A percentile compares a stretch with the other conserved stretches of the same genome.
Conservation (phyloP, 1,140 invertebrate species). For the Cyrtorhinus lividipennis region DNA sequence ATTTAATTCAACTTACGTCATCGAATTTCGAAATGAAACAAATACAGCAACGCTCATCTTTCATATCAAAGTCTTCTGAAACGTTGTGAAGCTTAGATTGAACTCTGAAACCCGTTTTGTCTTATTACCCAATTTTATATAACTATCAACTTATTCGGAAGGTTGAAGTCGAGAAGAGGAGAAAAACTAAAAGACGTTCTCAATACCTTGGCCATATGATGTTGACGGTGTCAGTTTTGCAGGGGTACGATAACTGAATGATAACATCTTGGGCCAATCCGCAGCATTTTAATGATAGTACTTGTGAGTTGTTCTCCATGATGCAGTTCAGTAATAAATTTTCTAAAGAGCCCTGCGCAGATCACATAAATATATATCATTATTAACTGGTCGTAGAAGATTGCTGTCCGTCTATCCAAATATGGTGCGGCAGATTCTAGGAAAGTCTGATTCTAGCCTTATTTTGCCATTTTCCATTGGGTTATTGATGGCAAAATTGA, state of each 20-base stretch:
- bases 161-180: background rate
- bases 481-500: too few relatives aligned
- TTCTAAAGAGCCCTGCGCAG: background rate
- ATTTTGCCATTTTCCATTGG: too few relatives aligned
- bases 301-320: background rate
- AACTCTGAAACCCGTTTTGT: too few relatives aligned
- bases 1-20: background rate
- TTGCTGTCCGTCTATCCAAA: too few relatives aligned
- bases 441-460: too few relatives aligned
- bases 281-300: background rate
- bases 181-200: background rate
- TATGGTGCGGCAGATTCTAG: too few relatives aligned
- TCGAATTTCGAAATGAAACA: conserved; percentile 10
- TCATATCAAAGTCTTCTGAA: background rate
- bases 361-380: too few relatives aligned
- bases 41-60: conserved; percentile 4
- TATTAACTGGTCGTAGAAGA: too few relatives aligned
- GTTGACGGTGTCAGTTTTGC: background rate
- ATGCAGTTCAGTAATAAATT: background rate
- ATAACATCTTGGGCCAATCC: background rate
- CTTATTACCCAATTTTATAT: too few relatives aligned
- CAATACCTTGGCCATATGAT: background rate
- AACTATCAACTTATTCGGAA: too few relatives aligned
- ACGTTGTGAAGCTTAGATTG: background rate
- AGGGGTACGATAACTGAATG: background rate